Base-by-base conservation (phyloP, 1,140 invertebrate genomes). In the Euwallacea fornicatus region DNA sequence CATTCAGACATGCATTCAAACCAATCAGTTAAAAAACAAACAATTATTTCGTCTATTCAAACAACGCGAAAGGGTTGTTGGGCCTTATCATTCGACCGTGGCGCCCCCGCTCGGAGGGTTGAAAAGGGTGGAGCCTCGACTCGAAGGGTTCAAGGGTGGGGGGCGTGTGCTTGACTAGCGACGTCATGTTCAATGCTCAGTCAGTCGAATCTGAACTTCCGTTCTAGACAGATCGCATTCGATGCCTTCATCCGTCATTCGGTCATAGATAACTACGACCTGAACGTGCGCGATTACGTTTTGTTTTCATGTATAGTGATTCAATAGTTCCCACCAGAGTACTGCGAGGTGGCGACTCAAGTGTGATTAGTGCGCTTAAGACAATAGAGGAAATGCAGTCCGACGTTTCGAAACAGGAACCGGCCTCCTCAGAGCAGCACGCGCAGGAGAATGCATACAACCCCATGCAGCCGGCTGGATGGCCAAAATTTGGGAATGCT, bases 81-180 rank as follows among this genome's bases (percentile, higher is more conserved):
- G 21, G 21, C 21, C 21, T 4, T 33, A 33, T 33, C 21, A 33
- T 33, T 33, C 21, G 21, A 33, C 21, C 21, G 21, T 33, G 21
- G 21, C 58, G 42, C 58, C 58, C 58, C 58, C 42, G 16, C 7
- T 60, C 16, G 58, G 42, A 13, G 16, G 58, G 58, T 21, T 41
- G 42, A 60, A 60, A 60, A 41, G 58, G 58, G 58, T 60, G 58
- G 58, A 60, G 58, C 21, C 16, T 56, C 16, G 54, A 56, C 15
- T 60, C 58, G 13, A 59, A 42, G 58, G 58, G 21, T 41, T 60
- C 56, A 9, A 41, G 58, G 58, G 58, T 60, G 58, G 58, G 58
- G 42, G 16, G 7, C 16, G 58, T 42, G n/a, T n/a, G 21, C 42
- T 13, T 60, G 33, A 10, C 16, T 42, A 50, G 46, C 58, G 21